phyloP scores from a whole-genome alignment of 2,888 invertebrate genomes.

The Erynnis tages region DNA sequence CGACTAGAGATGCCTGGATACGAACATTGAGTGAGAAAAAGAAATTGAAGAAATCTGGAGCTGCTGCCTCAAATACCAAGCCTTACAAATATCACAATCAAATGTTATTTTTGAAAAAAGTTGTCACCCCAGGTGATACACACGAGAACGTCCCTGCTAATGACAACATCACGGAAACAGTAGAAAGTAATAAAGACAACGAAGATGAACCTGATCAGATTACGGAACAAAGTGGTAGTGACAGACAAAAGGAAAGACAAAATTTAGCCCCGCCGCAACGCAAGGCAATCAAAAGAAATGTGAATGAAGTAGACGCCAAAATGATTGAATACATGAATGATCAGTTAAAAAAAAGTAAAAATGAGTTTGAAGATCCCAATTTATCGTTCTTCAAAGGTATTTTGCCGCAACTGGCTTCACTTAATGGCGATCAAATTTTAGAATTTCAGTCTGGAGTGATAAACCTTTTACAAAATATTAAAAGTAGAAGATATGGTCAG shows the following conservation, averaged over 20 bases:
- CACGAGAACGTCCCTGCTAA: conserved; percentile 33
- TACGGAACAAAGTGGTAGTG: conserved; percentile 30
- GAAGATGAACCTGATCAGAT: conserved; percentile 24
- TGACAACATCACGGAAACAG: not conserved
- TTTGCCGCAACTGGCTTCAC: conserved; percentile 30
- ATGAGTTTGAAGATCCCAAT: not conserved
- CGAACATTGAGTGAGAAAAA: not conserved
- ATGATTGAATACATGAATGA: not conserved
- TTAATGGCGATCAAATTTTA: conserved; percentile 32
- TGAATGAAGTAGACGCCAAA: not conserved
- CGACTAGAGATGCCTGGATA: not conserved
- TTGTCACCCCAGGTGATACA: conserved; percentile 33
- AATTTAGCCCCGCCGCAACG: conserved; percentile 32
- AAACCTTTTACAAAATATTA: conserved; percentile 35
- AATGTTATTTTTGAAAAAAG: conserved; percentile 38
- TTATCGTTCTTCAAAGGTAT: conserved; percentile 28
- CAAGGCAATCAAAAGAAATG: conserved; percentile 24
- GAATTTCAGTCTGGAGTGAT: conserved; percentile 37
- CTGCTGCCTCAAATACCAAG: conserved; percentile 35
- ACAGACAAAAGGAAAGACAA: conserved; percentile 36
- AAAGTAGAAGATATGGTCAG: conserved; percentile 31
- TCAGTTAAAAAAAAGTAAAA: not conserved
- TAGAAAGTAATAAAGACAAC: conserved; percentile 9
- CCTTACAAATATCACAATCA: conserved; percentile 37
- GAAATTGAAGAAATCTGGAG: not conserved